Percentiles rank a stretch among this genome's conserved stretches.
Evolutionary conservation across 2,113 vertebrate genomes (phyloP).

Genomic region (Desmodus rotundus): DNA sequence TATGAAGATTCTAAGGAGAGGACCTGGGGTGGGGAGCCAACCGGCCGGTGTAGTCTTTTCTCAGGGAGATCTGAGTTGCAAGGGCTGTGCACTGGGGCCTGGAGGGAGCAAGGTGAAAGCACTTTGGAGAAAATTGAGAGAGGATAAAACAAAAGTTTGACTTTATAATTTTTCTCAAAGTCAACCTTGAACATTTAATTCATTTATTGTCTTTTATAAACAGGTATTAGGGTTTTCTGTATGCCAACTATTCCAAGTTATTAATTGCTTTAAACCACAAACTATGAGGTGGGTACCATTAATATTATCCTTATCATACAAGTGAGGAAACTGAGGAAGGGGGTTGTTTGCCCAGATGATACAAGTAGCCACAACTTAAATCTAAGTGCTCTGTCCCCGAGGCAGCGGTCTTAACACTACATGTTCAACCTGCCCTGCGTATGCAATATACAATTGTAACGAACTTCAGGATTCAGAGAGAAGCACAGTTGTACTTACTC

Average conservation of each 20-base stretch:
- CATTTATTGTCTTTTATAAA: neutral
- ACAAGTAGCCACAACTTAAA: neutral
- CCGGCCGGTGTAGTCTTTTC: neutral
- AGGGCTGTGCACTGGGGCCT: neutral
- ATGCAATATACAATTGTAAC: neutral
- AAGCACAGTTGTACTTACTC: neutral
- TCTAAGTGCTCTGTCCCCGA: neutral
- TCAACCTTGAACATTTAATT: neutral
- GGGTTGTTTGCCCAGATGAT: neutral
- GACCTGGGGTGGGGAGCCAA: neutral
- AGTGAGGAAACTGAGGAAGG: neutral
- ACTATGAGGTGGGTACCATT: neutral
- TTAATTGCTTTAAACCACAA: neutral
- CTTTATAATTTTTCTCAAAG: neutral
- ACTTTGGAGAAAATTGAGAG: neutral
- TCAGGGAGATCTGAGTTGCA: neutral
- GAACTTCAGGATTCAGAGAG: neutral
- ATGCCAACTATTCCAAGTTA: neutral
- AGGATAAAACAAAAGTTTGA: neutral
- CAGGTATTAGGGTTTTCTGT: neutral
- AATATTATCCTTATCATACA: neutral
- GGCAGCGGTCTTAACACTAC: neutral
- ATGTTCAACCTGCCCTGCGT: too few relatives aligned
- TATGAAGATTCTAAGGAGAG: neutral
- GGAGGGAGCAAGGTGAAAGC: neutral